Conservation (phyloP, 2,113 vertebrate species). For the Malurus alboscapulatus region DNA sequence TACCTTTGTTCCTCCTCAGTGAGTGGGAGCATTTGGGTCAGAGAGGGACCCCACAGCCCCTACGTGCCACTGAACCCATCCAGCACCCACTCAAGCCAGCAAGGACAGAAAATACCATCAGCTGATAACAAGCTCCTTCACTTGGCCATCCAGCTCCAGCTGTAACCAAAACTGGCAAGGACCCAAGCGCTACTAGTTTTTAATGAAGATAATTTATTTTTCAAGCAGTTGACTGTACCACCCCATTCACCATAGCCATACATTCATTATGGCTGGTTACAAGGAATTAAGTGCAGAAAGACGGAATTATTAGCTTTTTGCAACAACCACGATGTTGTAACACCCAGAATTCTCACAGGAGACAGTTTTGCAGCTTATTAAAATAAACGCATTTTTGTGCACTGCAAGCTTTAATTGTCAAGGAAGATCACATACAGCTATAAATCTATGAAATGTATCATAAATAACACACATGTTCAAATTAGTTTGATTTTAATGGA, state of each 20-base stretch:
- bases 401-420: neutral
- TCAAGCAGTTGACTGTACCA: neutral
- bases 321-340: neutral
- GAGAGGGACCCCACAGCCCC: neutral
- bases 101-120: neutral
- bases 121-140: neutral
- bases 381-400: neutral
- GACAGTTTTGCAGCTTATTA: neutral
- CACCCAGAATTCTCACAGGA: neutral
- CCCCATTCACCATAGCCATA: neutral
- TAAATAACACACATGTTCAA: neutral
- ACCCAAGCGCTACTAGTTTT: neutral
- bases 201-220: neutral
- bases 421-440: neutral
- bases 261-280: neutral
- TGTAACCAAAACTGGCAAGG: neutral
- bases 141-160: neutral
- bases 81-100: accelerated
- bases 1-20: neutral
- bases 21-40: neutral
- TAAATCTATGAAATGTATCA: neutral
- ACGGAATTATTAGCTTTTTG: neutral
- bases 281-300: neutral
- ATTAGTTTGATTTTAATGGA: neutral
- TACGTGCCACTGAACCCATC: neutral